Evolutionary conservation across 2,797 vertebrate genomes (phyloP), one percentile per base, ranked within the genome.

Genomic region (Esox lucius): DNA sequence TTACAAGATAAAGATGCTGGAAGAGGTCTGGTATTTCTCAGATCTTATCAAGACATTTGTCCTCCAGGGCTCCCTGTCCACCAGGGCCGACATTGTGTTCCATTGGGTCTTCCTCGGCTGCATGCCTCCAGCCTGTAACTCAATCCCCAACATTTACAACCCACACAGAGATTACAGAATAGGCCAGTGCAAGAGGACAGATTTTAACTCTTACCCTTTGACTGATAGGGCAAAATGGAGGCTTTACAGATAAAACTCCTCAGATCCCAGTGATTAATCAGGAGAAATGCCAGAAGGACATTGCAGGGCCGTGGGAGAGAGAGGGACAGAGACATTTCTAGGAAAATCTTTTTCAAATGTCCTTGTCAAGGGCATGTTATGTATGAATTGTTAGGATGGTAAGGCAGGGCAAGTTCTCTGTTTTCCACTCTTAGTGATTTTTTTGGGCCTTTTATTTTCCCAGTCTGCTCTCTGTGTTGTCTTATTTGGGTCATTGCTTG

Each of bases 381-480:
- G 49, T 13, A 74, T 81, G 68, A 73, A 76, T 76, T 77, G 75
- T 79, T 86, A 78, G 81, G 82, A 78, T 68, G 73, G 80, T 80
- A 80, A 85, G 74, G 70, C 19, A 75, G 80, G 72, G 67, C 78
- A 81, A 84, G 75, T 78, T 85, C 78, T 84, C 75, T 80, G 86
- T 84, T 84, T 85, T 31, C 33, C 48, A n/a, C 15, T 39, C 6
- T 12, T 66, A 9, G 15, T 8, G 4, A 82, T 82, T 83, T n/a
- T 73, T 8, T 3, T 87, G 82, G 87, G 85, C 83, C 31, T 28
- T 26, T 61, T 24, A 61, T 24, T 61, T 61, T 61, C 4, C 51
- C 15, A 35, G 33, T 49, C 31, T 8, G 28, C 42, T 42, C 33
- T 33, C 48, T 61, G 6, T 59, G 12, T 59, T 24, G 5, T 48